phyloP scores from a whole-genome alignment of 2,888 invertebrate genomes.

The Schizotus pectinicornis region DNA sequence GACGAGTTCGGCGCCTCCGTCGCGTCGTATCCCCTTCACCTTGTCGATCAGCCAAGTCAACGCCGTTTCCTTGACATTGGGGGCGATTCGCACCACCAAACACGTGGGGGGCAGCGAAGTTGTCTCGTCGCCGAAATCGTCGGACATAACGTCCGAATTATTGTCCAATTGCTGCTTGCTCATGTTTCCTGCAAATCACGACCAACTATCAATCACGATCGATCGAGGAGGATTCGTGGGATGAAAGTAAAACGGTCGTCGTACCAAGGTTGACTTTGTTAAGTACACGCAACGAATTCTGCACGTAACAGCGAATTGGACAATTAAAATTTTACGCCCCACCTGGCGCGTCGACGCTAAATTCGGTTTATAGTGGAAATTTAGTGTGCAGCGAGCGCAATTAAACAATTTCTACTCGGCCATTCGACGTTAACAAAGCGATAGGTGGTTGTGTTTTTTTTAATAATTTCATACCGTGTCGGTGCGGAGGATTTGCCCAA shows the following conservation, averaged over 20 bases:
- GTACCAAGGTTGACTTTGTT: too few relatives aligned
- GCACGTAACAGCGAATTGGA: too few relatives aligned
- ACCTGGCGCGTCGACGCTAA: too few relatives aligned
- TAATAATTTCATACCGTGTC: too few relatives aligned
- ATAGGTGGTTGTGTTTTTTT: too few relatives aligned
- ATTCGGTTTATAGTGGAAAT: too few relatives aligned
- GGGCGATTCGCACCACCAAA: constrained; percentile 60
- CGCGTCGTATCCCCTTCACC: constrained; percentile 60
- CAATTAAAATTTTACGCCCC: too few relatives aligned
- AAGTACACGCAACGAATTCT: background rate
- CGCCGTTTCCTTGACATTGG: constrained; percentile 58
- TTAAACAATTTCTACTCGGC: background rate
- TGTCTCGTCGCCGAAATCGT: constrained; percentile 43
- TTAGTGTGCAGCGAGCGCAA: too few relatives aligned
- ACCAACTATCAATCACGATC: background rate
- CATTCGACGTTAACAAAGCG: background rate
- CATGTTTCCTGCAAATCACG: constrained; percentile 44
- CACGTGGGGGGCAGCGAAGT: constrained; percentile 58
- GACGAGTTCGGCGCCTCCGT: constrained; percentile 65
- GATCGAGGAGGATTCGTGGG: background rate
- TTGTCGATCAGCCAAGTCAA: constrained; percentile 63
- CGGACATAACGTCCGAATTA: constrained; percentile 31
- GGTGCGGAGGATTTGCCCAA: too few relatives aligned
- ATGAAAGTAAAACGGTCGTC: too few relatives aligned
- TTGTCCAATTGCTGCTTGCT: constrained; percentile 40